A percentile compares a stretch with the other conserved stretches of the same genome.
Evolutionary conservation across 1,140 invertebrate species (phyloP).

Genomic region (Phocides pigmalion): DNA sequence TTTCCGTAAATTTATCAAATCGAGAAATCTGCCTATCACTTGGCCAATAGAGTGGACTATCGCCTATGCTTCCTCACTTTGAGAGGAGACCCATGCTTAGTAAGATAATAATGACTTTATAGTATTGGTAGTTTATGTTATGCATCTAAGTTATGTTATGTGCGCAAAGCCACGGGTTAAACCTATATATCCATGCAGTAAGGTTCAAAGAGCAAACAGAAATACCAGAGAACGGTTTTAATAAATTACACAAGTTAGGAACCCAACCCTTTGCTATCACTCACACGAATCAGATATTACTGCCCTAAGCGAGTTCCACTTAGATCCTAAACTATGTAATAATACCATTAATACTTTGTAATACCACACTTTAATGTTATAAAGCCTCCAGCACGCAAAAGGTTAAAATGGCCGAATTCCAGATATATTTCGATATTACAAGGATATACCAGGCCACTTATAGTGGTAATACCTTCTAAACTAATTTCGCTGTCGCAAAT

Average conservation of each 20-base stretch:
- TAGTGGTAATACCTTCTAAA: conserved; percentile 10
- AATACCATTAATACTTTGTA: conserved; percentile 31
- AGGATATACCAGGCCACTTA: conserved; percentile 11
- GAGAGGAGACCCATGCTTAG: no score
- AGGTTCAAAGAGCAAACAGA: neutral
- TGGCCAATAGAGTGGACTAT: no score
- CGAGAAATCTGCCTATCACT: no score
- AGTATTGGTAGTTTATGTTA: no score
- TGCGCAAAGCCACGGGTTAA: no score
- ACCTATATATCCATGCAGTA: neutral
- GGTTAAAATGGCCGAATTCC: conserved; percentile 30
- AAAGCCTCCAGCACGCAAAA: conserved; percentile 23
- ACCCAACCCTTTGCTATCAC: conserved; percentile 26
- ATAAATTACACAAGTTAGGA: conserved; percentile 20
- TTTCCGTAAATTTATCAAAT: no score
- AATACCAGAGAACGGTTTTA: conserved; percentile 5
- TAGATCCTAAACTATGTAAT: conserved; percentile 33
- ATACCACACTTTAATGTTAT: conserved; percentile 27
- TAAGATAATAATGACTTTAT: no score
- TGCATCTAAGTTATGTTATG: no score
- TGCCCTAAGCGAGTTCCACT: conserved; percentile 23
- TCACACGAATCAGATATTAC: conserved; percentile 31
- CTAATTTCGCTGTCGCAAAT: conserved; percentile 3
- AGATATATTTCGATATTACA: conserved; percentile 26
- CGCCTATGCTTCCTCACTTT: no score